Base-by-base conservation (phyloP, 2,888 invertebrate genomes). In the Stenoptilia bipunctidactyla region DNA sequence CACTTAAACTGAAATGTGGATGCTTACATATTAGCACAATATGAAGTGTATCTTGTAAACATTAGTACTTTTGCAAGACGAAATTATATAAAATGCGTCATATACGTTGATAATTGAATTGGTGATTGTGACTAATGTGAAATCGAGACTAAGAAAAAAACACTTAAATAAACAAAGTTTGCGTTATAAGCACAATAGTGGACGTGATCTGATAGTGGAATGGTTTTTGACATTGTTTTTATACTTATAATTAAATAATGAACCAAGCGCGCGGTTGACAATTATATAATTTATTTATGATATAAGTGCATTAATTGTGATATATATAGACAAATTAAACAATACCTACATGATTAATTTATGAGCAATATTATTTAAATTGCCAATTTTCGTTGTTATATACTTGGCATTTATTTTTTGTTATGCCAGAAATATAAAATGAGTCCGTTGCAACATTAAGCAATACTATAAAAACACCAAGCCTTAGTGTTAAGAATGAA, bases 211-310 rank as follows among this genome's bases (percentile, higher is more conserved):
- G 72, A 67, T 72, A 70, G 80, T 77, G 77, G 75, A 72, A 14
- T 68, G 62, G 68, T 72, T 77, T 58, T 74, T 75, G 76, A 80
- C 79, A 77, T 80, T 75, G 69, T 72, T 82, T 76, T 72, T 41
- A 55, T 56, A 58, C 49, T 53, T 68, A 63, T 66, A 66, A 65
- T 60, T 64, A 65, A 69, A 71, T 69, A 69, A 65, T 69, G 55
- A 70, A 65, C 70, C 61, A 63, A 69, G 76, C 66, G 61, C 68
- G 69, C 60, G 50, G 73, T 79, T 82, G 76, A 80, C 76, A 69
- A 74, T 74, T 79, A 72, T 71, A 72, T 80, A 76, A 80, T 82
- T 82, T 79, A 79, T 82, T 79, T 79, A 76, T 72, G 58, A 65
- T 20, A 20, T 79, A 79, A 79, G 82, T 82, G 77, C 70, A 75